A percentile compares a stretch with the other conserved stretches of the same genome.
Conservation (phyloP, 1,140 invertebrate species). For the Drosophila lowei region DNA sequence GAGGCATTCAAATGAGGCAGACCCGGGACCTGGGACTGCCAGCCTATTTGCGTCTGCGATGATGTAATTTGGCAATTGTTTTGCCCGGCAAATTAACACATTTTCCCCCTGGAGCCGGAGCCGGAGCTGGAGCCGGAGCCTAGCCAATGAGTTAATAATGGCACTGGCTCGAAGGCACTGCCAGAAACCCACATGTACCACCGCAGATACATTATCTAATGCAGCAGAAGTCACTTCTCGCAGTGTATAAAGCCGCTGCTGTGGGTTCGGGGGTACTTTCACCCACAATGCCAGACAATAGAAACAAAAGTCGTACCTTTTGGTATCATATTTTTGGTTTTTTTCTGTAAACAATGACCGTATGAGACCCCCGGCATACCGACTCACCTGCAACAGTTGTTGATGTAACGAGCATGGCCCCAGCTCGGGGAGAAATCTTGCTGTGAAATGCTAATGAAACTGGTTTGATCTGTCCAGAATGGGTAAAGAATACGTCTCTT, state of each 20-base stretch:
- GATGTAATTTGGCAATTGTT: constrained; percentile 65
- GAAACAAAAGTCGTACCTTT: constrained; percentile 65
- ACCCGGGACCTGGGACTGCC: too few species aligned
- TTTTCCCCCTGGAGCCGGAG: constrained; percentile 13
- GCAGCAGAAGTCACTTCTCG: not conserved
- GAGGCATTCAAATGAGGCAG: constrained; percentile 41
- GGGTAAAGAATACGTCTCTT: not conserved
- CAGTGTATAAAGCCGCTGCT: constrained; percentile 39
- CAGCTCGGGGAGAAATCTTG: constrained; percentile 35
- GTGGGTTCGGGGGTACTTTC: constrained; percentile 50
- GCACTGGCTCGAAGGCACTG: constrained; percentile 34
- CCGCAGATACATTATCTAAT: not conserved
- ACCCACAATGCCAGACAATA: constrained; percentile 65
- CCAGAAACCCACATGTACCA: constrained; percentile 12
- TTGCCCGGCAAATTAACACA: constrained; percentile 60
- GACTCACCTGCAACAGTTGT: constrained; percentile 69
- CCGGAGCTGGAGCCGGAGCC: too few species aligned
- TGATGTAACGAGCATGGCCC: constrained; percentile 54
- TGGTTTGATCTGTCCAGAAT: constrained; percentile 13
- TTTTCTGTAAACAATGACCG: constrained; percentile 46
- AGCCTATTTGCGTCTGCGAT: constrained; percentile 4
- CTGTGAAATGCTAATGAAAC: constrained; percentile 40
- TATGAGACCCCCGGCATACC: constrained; percentile 21
- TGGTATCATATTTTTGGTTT: constrained; percentile 54
- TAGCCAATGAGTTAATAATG: constrained; percentile 63